Base-by-base conservation (phyloP, 2,888 invertebrate genomes). In the Ichneumoninae sp. region DNA sequence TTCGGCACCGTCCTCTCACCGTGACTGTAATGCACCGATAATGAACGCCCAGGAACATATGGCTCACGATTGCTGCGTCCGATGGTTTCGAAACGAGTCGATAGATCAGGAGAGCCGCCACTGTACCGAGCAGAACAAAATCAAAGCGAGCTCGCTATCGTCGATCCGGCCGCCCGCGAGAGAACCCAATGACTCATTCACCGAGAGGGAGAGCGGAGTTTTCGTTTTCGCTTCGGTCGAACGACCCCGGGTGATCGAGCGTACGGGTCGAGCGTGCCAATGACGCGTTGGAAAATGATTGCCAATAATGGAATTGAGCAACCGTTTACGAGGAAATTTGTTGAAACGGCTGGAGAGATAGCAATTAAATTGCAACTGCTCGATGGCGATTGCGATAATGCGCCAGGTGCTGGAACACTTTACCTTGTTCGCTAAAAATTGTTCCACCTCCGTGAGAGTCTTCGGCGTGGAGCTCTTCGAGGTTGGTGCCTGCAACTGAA, bases 381-480 rank as follows among this genome's bases (percentile, higher is more conserved):
- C 10, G 54, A 79, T 84, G n/a, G 65, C 54, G 52, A 65, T 75
- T 26, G 33, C 70, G 82, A 68, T 77, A 69, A 70, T n/a, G 19
- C 47, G n/a, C 52, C 75, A 77, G 68, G 68, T 80, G 74, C 69
- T 50, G 4, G 26, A 22, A 10, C 36, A 52, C 40, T 40, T 89
- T 88, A 92, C 93, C 90, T 92, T 93, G 50, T 93, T 92, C 0
- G 93, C 93, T 60, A 93, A 81, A 40, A 92, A 80, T 80, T 92
- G 91, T 68, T 93, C 93, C 13, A 92, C 92, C 75, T 93, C 90
- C 8, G 91, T 91, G 13, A 93, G 87, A 16, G 93, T 92, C 86
- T 92, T 93, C 19, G 91, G 89, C 3, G 91, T 91, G 1, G 89
- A 84, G 71, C 13, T 16, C 52, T 19, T 54, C 52, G 19, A 13